These are phyloP conservation scores for Lates japonicus DNA, from an alignment of 2,797 vertebrate genomes.

Conservation along the genomic window DNA sequence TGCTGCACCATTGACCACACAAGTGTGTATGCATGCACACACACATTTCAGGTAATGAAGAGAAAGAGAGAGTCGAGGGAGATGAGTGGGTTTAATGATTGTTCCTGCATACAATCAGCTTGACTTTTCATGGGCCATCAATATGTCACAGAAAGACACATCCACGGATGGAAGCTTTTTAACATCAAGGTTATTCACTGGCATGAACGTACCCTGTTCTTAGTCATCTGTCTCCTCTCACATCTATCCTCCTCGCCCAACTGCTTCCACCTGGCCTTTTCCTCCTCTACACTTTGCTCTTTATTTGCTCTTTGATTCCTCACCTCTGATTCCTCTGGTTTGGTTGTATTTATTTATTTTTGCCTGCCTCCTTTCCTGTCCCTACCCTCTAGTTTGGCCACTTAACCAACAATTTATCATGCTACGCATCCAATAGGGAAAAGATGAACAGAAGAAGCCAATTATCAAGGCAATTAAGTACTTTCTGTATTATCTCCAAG, in stretches of 20 bases:
- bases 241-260: slow-evolving; percentile 57
- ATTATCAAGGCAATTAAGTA: slow-evolving; percentile 98
- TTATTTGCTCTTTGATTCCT: slow-evolving; percentile 36
- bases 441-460: slow-evolving; percentile 91
- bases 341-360: neutral
- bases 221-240: slow-evolving; percentile 78
- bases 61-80: slow-evolving; percentile 51
- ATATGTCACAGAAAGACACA: slow-evolving; percentile 97
- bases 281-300: slow-evolving; percentile 1
- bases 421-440: slow-evolving; percentile 91
- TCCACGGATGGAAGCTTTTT: slow-evolving; percentile 98
- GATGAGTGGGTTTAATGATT: slow-evolving; percentile 97
- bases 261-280: slow-evolving; percentile 44
- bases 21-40: slow-evolving; percentile 30
- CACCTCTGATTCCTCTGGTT: slow-evolving; percentile 20
- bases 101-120: slow-evolving; percentile 99
- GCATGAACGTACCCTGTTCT: too few relatives aligned
- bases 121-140: slow-evolving; percentile 98
- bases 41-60: slow-evolving; percentile 48
- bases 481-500: slow-evolving; percentile 93
- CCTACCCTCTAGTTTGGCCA: slow-evolving; percentile 70
- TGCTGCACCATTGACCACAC: slow-evolving; percentile 67
- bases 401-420: slow-evolving; percentile 92
- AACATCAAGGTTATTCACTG: slow-evolving; percentile 99
- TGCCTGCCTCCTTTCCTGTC: slow-evolving; percentile 72